A percentile compares a stretch with the other conserved stretches of the same genome.
Conservation (phyloP, 1,140 invertebrate genomes). For the Drepana arcuata region DNA sequence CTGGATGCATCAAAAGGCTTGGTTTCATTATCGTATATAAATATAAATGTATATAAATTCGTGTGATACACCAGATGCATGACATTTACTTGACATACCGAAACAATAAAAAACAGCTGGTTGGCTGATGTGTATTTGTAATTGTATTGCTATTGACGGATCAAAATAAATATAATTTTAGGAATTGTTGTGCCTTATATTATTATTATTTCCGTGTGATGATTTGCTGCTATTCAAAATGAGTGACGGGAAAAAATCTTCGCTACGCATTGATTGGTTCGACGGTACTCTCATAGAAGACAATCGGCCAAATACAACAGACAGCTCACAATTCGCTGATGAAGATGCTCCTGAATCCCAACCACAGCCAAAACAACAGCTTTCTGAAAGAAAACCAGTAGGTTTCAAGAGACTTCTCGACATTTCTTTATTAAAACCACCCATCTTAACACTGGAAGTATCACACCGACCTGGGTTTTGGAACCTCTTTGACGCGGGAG, state of each 20-base stretch:
- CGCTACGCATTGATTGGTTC: constrained; percentile 60
- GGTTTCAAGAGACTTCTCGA: constrained; percentile 50
- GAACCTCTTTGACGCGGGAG: constrained; percentile 39
- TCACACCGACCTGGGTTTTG: constrained; percentile 51
- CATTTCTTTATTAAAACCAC: constrained; percentile 30
- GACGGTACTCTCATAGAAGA: constrained; percentile 54
- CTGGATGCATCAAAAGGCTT: too few species aligned
- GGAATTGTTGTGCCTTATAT: not conserved
- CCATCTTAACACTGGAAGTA: constrained; percentile 39
- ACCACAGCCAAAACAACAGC: constrained; percentile 11
- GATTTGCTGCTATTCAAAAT: too few species aligned
- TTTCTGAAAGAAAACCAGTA: constrained; percentile 47
- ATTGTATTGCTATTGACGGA: not conserved
- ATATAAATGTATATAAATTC: too few species aligned
- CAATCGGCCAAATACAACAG: constrained; percentile 18
- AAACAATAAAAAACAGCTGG: not conserved
- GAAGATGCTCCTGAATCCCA: constrained; percentile 24
- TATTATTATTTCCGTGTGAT: constrained; percentile 7
- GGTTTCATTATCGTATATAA: too few species aligned
- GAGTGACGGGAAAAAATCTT: constrained; percentile 29
- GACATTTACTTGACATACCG: not conserved
- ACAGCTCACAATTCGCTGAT: constrained; percentile 24
- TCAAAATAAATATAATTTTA: not conserved
- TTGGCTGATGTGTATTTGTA: not conserved
- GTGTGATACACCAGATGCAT: too few species aligned